Base-by-base conservation (phyloP, 2,888 invertebrate species). In the Limnephilus auricula region DNA sequence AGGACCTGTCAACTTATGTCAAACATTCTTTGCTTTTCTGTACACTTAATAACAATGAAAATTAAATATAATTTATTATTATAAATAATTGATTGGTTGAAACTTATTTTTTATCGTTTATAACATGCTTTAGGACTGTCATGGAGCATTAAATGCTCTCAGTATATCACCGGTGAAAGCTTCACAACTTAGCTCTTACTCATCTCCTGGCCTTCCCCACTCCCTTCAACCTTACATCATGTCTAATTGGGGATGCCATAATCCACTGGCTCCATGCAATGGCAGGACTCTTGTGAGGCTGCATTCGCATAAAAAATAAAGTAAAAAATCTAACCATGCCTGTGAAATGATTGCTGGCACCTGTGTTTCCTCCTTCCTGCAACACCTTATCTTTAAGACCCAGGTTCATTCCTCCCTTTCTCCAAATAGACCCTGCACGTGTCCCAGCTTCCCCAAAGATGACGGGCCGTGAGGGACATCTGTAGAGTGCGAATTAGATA, bases 31-130 rank as follows among this genome's bases (percentile, higher is more conserved):
- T 34, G 25, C 82, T 82, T 82, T 65, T 82, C 25, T 82, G 34
- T 34, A 82, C 32, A 45, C 65, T 86, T 40, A 86, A 40, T 34
- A n/a, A 34, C 34, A 82, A 82, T 82, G 32, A 34, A 65, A 82
- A 82, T 89, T 30, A 65, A 89, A 34, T 34, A 30, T 79, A 79
- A 79, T 80, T 34, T 89, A 79, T 88, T 88, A 34, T 82, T 82
- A 82, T 32, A 34, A 25, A 31, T 32, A 80, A 30, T 80, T 80
- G 80, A 18, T 82, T 82, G 2, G 18, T 50, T 50, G 45, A 50
- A 65, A 65, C 25, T 65, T 65, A n/a, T 25, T 65, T 65, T 25
- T n/a, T 25, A 65, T 5, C 25, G 25, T 65, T 65, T 50, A 50
- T 50, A 0, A 65, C 65, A 25, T 9, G 65, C 65, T 65, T 25